Evolutionary conservation across 2,888 invertebrate species (phyloP).

Genomic region (Acanthosepion lycidas): DNA sequence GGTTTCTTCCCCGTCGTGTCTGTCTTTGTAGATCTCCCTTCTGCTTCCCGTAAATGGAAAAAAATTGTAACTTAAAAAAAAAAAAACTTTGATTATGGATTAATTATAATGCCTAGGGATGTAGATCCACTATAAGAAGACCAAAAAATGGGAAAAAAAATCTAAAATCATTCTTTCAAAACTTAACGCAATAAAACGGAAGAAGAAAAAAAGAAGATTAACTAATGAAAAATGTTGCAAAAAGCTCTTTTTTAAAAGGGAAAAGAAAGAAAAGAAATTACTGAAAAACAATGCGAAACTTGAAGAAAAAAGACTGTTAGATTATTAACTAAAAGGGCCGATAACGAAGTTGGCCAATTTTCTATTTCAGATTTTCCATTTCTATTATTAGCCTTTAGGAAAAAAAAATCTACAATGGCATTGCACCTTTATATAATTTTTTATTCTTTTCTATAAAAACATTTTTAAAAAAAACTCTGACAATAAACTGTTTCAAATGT

Average conservation of each 20-base stretch:
- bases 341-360: neutral
- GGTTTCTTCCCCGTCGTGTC: constrained; percentile 1
- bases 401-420: neutral
- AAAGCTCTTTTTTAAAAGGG: neutral
- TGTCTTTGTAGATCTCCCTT: constrained; percentile 13
- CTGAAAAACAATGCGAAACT: neutral
- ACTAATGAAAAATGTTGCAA: neutral
- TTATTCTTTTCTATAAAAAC: neutral
- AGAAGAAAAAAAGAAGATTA: neutral
- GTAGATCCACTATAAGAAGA: constrained; percentile 21
- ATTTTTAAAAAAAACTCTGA: neutral
- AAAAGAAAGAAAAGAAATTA: neutral
- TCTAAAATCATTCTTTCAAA: neutral
- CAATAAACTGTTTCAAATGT: neutral
- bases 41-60: neutral
- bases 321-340: constrained; percentile 17
- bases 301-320: neutral
- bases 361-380: neutral
- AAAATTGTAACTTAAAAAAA: neutral
- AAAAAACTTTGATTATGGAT: neutral
- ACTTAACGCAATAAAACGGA: neutral
- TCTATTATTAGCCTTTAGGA: neutral
- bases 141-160: neutral
- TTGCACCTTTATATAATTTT: constrained; percentile 15
- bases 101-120: neutral